These are phyloP conservation scores for Xestia sexstrigata DNA, from an alignment of 2,888 invertebrate genomes.

Conservation along the genomic window DNA sequence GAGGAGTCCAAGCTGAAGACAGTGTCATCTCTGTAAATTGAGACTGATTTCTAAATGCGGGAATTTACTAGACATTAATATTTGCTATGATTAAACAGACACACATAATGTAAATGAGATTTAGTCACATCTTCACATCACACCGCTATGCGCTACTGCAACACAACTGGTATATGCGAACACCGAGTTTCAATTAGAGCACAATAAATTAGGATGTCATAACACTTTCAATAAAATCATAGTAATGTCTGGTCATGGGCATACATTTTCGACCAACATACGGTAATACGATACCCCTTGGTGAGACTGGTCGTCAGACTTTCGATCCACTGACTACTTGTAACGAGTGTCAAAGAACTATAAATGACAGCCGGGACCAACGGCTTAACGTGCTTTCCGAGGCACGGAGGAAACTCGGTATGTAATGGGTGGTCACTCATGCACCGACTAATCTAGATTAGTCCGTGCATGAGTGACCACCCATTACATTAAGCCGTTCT, in stretches of 20 bases:
- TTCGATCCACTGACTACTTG: too few species aligned
- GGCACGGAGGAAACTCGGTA: too few species aligned
- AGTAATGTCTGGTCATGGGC: conserved; percentile 1
- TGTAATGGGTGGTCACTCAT: too few species aligned
- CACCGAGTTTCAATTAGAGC: conserved; percentile 35
- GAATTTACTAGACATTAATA: conserved; percentile 57
- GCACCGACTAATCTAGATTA: too few species aligned
- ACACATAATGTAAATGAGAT: conserved; percentile 70
- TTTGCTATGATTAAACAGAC: conserved; percentile 65
- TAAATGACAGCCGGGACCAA: too few species aligned
- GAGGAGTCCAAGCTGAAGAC: conserved; percentile 62
- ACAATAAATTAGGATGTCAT: too few species aligned
- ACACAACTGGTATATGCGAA: conserved; percentile 40
- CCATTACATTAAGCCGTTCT: too few species aligned
- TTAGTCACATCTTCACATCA: conserved; percentile 61
- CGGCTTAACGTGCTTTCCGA: too few species aligned
- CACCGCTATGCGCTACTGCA: conserved; percentile 58
- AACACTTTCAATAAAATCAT: conserved; percentile 14
- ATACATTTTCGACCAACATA: not conserved
- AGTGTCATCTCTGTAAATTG: conserved; percentile 52
- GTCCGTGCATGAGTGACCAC: too few species aligned
- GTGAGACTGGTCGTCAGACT: too few species aligned
- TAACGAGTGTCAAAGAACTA: too few species aligned
- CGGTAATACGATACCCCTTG: too few species aligned
- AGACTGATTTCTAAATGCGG: conserved; percentile 62